These are phyloP conservation scores for Macrostomum lignano DNA, from an alignment of 1,140 invertebrate genomes.

Conservation along the genomic window DNA sequence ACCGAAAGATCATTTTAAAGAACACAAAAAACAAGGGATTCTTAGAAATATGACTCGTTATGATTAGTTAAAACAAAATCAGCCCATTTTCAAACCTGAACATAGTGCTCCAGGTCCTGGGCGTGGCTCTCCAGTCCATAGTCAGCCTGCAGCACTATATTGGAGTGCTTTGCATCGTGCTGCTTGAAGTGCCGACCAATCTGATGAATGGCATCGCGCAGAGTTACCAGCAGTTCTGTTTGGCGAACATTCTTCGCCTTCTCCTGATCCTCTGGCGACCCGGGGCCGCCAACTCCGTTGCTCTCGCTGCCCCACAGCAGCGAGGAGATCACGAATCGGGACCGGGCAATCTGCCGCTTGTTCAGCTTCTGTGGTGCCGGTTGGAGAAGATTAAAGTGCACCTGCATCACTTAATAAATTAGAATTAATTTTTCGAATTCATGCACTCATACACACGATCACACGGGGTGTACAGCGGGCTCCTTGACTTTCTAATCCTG, in stretches of 20 bases:
- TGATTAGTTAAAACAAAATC: too few species aligned
- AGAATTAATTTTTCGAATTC: too few species aligned
- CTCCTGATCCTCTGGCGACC: too few species aligned
- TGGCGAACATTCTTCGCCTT: constrained; percentile 88
- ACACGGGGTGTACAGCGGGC: too few species aligned
- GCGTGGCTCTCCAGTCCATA: constrained; percentile 78
- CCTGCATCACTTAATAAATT: too few species aligned
- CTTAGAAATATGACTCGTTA: too few species aligned
- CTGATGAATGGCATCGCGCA: constrained; percentile 65
- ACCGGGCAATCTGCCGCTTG: constrained; percentile 55
- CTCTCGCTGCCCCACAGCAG: constrained; percentile 51
- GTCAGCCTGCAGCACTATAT: constrained; percentile 44
- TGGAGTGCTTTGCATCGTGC: constrained; percentile 39
- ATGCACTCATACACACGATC: too few species aligned
- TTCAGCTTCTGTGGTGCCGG: constrained; percentile 30
- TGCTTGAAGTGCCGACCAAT: constrained; percentile 61
- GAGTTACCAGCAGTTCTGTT: constrained; percentile 65
- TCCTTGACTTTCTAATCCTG: too few species aligned
- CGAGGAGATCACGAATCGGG: constrained; percentile 58
- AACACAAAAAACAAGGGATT: too few species aligned
- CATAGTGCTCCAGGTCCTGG: constrained; percentile 67
- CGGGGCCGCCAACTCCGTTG: constrained; percentile 22
- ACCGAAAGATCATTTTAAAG: too few species aligned
- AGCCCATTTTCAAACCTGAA: constrained; percentile 48
- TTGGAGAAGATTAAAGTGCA: too few species aligned